phyloP scores from a whole-genome alignment of 2,888 invertebrate species.

The Periphyllus acericola region DNA sequence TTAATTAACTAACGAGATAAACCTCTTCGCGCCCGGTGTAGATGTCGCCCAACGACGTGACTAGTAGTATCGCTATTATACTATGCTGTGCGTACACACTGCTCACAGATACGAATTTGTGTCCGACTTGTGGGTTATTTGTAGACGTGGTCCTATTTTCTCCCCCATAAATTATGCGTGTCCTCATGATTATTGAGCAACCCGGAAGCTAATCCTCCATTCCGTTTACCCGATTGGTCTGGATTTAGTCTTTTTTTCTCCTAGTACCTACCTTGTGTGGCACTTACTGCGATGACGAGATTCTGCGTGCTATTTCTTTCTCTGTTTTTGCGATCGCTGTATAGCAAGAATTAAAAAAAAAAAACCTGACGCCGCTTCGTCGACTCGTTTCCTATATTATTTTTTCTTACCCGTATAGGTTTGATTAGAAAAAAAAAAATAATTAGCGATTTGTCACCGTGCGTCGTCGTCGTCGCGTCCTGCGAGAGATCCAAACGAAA shows the following conservation, averaged over 20 bases:
- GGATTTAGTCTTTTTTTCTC: background rate
- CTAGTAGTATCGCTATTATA: background rate
- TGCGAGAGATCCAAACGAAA: too few relatives aligned
- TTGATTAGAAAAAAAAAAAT: constrained; percentile 14
- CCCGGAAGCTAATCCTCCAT: background rate
- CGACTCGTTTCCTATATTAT: background rate
- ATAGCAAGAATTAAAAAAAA: background rate
- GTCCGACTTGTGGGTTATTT: background rate
- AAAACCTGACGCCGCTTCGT: background rate
- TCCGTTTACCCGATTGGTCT: background rate
- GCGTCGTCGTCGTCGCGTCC: background rate
- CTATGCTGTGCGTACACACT: too few relatives aligned
- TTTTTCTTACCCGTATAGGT: background rate
- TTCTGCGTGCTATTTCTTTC: background rate
- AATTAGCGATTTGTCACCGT: background rate
- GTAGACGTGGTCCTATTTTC: background rate
- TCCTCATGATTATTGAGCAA: background rate
- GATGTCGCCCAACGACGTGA: background rate
- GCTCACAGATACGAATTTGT: background rate
- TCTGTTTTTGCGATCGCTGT: background rate
- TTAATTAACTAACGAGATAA: constrained; percentile 7
- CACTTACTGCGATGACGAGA: background rate
- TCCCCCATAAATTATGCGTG: background rate
- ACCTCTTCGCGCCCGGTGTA: background rate
- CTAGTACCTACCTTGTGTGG: too few relatives aligned